These are phyloP conservation scores for Drosophila burlai DNA, from an alignment of 1,140 invertebrate genomes.

Conservation along the genomic window DNA sequence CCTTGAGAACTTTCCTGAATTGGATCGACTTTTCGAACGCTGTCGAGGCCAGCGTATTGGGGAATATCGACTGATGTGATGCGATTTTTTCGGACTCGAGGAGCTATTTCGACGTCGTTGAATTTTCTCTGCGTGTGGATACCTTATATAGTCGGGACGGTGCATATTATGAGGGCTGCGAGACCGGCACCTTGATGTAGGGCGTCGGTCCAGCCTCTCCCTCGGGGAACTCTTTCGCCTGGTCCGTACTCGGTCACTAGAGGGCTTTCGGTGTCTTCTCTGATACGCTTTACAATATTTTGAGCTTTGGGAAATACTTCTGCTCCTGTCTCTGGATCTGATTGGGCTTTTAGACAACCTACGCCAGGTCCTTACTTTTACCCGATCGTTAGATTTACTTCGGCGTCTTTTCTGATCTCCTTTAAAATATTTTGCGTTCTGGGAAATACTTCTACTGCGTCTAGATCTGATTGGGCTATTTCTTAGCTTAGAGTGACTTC, in stretches of 20 bases:
- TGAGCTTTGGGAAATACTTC: not conserved
- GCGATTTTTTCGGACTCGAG: slow-evolving; percentile 1
- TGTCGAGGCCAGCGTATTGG: not conserved
- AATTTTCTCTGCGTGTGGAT: not conserved
- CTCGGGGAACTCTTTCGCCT: slow-evolving; percentile 3
- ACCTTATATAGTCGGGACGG: not conserved
- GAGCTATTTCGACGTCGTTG: not conserved
- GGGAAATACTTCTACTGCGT: not conserved
- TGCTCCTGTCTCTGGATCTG: not conserved
- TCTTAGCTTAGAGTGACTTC: not conserved
- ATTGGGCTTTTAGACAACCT: not conserved
- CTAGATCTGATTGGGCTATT: not conserved
- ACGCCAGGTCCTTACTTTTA: not conserved
- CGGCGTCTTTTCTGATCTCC: not conserved
- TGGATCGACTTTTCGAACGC: slow-evolving; percentile 3
- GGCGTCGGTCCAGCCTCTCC: not conserved
- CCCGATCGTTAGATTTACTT: slow-evolving; percentile 2
- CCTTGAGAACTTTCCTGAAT: not conserved
- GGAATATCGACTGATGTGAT: not conserved
- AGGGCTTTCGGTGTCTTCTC: not conserved
- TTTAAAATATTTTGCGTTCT: not conserved
- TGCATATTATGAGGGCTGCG: not conserved
- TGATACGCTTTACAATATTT: too few species aligned
- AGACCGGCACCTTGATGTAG: slow-evolving; percentile 5
- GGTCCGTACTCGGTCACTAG: not conserved